Evolutionary conservation across 2,797 vertebrate species (phyloP).

Genomic region (Mus minutoides): DNA sequence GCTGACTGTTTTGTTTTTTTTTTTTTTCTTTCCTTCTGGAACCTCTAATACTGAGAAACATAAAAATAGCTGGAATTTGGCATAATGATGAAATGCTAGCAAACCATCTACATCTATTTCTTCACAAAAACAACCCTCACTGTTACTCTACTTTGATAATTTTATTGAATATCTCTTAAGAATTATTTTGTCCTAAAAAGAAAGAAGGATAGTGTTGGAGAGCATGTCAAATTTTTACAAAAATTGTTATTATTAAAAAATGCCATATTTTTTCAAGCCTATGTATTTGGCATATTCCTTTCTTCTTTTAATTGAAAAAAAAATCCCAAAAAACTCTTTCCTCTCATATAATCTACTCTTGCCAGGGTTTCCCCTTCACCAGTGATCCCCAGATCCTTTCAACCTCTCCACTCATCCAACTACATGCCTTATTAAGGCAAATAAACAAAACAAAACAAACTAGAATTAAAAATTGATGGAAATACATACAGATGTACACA

Average conservation of each 20-base stretch:
- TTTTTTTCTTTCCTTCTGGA: background rate
- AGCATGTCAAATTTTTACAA: background rate
- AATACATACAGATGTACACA: background rate
- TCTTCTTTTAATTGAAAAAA: background rate
- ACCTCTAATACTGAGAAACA: background rate
- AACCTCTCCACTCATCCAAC: background rate
- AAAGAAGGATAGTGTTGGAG: background rate
- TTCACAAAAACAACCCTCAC: background rate
- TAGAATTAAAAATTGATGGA: background rate
- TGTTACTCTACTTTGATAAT: conserved; percentile 29
- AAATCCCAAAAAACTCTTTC: too few species aligned
- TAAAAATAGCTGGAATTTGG: background rate
- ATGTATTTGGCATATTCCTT: background rate
- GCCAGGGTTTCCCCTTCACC: background rate
- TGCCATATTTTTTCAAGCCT: background rate
- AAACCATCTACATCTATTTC: background rate
- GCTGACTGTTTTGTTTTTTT: background rate
- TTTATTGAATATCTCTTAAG: background rate
- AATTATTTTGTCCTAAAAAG: conserved; percentile 29
- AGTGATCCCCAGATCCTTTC: background rate
- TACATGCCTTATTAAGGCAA: background rate
- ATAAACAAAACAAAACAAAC: background rate
- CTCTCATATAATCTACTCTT: background rate
- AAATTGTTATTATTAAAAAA: background rate
- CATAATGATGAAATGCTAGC: background rate